phyloP scores from a whole-genome alignment of 2,888 invertebrate genomes.

The Cabera pusaria region DNA sequence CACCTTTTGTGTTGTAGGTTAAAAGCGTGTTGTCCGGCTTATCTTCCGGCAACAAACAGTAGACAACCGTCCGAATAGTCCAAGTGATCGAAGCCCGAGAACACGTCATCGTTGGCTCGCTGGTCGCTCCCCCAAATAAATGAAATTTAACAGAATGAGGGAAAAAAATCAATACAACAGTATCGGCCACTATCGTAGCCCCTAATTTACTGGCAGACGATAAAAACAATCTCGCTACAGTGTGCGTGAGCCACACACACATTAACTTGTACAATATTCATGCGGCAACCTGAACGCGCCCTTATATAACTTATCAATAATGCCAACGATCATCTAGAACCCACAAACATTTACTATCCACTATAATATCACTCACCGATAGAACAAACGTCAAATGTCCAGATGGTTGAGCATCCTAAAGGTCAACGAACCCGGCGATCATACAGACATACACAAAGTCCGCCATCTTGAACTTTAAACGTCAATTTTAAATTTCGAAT shows the following conservation, averaged over 20 bases:
- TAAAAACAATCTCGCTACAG: constrained; percentile 73
- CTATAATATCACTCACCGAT: constrained; percentile 65
- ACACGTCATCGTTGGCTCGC: constrained; percentile 39
- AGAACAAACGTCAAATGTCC: constrained; percentile 76
- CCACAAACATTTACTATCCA: constrained; percentile 15
- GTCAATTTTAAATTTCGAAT: constrained; percentile 47
- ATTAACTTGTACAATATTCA: constrained; percentile 58
- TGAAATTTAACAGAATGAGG: constrained; percentile 83
- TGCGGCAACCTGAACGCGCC: constrained; percentile 55
- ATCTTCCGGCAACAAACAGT: constrained; percentile 10
- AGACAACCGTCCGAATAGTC: too few species aligned
- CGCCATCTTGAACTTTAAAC: constrained; percentile 70
- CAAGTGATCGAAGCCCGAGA: not conserved
- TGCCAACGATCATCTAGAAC: constrained; percentile 36
- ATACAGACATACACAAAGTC: constrained; percentile 68
- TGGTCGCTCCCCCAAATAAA: constrained; percentile 78
- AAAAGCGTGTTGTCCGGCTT: too few species aligned
- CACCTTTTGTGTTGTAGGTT: too few species aligned
- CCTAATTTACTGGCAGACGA: constrained; percentile 75
- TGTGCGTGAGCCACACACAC: constrained; percentile 39
- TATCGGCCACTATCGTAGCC: constrained; percentile 75
- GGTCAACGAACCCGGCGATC: constrained; percentile 68
- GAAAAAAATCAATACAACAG: constrained; percentile 80
- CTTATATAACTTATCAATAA: constrained; percentile 65
- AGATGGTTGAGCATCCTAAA: constrained; percentile 77